A percentile compares a stretch with the other conserved stretches of the same genome.
Conservation (phyloP, 2,797 vertebrate species). For the Simalia tracyae region DNA sequence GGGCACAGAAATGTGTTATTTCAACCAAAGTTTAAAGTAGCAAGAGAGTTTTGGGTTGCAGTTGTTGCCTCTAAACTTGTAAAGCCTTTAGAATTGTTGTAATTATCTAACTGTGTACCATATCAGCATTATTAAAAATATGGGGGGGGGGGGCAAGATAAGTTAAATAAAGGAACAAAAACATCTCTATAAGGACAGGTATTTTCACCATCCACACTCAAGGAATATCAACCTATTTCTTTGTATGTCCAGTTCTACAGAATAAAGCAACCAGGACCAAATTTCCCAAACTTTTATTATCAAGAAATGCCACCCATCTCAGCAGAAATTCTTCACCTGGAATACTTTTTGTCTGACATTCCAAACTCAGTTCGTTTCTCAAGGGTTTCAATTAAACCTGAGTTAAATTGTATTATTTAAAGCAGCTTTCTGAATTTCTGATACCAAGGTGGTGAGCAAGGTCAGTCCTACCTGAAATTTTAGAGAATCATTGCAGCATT, state of each 20-base stretch:
- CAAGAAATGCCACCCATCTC: background rate
- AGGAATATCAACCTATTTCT: background rate
- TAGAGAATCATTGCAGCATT: background rate
- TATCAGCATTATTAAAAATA: background rate
- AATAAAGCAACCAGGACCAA: background rate
- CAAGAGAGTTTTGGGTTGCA: background rate
- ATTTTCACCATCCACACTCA: background rate
- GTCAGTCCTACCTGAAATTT: background rate
- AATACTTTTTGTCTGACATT: background rate
- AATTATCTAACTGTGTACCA: background rate
- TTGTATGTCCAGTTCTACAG: background rate
- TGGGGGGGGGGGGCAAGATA: background rate
- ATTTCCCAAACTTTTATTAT: background rate
- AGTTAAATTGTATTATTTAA: background rate
- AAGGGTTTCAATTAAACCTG: background rate
- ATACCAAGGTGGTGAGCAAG: background rate
- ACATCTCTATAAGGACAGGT: background rate
- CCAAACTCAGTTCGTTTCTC: background rate
- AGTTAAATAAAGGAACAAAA: background rate
- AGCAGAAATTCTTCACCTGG: background rate
- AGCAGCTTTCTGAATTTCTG: background rate
- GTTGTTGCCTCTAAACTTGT: background rate
- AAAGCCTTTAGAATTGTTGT: background rate
- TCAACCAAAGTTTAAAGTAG: background rate
- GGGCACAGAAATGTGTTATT: background rate